Percentiles rank a stretch among this genome's conserved stretches.
phyloP scores from a whole-genome alignment of 2,113 vertebrate genomes.

The Anguilla japonica region DNA sequence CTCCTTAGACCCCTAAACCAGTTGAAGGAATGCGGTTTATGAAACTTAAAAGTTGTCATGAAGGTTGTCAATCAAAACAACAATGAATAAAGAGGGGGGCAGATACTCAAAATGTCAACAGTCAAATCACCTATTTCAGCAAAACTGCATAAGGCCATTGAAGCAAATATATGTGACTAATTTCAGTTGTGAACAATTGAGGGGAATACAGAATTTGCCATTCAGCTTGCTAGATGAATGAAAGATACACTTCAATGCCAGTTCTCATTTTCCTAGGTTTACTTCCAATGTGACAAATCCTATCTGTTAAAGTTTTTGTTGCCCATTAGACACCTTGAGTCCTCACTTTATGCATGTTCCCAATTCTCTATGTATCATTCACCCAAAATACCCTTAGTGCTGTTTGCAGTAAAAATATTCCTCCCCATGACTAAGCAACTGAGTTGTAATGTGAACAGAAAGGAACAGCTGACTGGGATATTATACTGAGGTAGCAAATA shows the following conservation, averaged over 20 bases:
- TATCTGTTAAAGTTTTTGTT: neutral
- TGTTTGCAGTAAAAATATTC: conserved; percentile 7
- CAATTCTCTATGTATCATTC: neutral
- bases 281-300: neutral
- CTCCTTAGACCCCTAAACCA: no score
- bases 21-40: no score
- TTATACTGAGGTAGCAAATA: neutral
- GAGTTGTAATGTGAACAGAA: conserved; percentile 10
- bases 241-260: neutral
- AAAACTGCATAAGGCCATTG: neutral
- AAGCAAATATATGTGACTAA: neutral
- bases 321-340: neutral
- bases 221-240: neutral
- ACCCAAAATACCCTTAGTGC: neutral
- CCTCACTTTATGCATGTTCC: neutral
- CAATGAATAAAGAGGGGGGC: no score
- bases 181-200: neutral
- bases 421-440: conserved; percentile 13
- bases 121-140: neutral
- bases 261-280: neutral
- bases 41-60: no score
- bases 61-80: no score
- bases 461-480: conserved; percentile 1
- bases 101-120: neutral
- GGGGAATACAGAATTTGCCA: neutral